Base-by-base conservation (phyloP, 2,888 invertebrate species). In the Conus canariensis region DNA sequence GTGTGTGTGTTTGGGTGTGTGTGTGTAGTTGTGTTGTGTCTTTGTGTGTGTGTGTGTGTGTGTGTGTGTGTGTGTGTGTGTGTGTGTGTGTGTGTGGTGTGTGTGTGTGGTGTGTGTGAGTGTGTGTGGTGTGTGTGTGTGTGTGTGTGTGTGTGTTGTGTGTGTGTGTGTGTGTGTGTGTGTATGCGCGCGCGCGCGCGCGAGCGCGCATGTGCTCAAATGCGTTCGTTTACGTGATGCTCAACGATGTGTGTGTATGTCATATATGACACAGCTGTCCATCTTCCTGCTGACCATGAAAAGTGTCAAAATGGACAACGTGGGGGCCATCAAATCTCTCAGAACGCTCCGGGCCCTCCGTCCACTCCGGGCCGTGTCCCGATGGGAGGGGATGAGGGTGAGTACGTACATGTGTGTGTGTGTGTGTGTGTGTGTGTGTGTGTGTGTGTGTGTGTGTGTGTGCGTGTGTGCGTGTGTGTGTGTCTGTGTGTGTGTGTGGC, bases 361-460 rank as follows among this genome's bases (percentile, higher is more conserved):
- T 97, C 99, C 99, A 96, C 98, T 99, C 97, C 98, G 99, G 97
- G 99, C 99, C 97, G 98, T 99, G 98, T 99, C 99, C 97, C 98
- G 99, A 97, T 99, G 99, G 99, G 99, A 99, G 97, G 99, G 99
- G 97, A 99, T 99, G 99, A 98, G 99, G 98, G 99, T 99, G 98
- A 97, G 98, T 98, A 0, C 19, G 10, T 56, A 22, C 22, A 30
- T 85, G 22, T n/a, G 59, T 25, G 30, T 64, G 86, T 64, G 30
- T 86, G 60, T 86, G 25, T 86, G 60, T 64, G 64, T 60, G 86
- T 45, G 2, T 86, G 86, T 64, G 16, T 86, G 86, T 64, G 30
- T 64, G 64, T 86, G 86, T 86, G 86, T 86, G 86, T 86, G n/a
- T 30, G 86, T 60, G 60, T 85, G 85, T 85, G 85, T 85, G 85